Evolutionary conservation across 2,888 invertebrate species (phyloP).

Genomic region (Apamea crenata): DNA sequence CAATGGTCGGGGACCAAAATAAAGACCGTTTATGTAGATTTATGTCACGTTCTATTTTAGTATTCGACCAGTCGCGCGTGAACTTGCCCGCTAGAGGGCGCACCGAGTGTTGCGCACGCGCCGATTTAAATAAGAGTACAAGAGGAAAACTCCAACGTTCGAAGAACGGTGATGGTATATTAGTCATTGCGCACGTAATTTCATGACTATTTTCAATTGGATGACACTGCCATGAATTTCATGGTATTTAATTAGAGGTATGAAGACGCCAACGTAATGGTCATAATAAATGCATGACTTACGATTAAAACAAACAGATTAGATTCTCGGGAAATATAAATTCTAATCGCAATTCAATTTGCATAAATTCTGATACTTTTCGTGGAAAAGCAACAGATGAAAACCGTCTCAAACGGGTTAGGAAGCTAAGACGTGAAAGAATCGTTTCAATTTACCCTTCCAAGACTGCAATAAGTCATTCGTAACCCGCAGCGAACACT

Average conservation of each 20-base stretch:
- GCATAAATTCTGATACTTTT: slow-evolving; percentile 10
- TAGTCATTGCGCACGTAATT: slow-evolving; percentile 67
- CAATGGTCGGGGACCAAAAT: slow-evolving; percentile 80
- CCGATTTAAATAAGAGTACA: slow-evolving; percentile 65
- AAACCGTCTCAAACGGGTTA: slow-evolving; percentile 12
- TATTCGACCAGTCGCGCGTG: slow-evolving; percentile 80
- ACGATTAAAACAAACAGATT: slow-evolving; percentile 1
- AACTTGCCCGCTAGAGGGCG: slow-evolving; percentile 81
- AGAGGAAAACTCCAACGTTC: slow-evolving; percentile 72
- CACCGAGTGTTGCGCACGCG: slow-evolving; percentile 72
- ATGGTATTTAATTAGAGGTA: slow-evolving; percentile 47
- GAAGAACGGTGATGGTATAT: slow-evolving; percentile 65
- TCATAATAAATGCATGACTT: slow-evolving; percentile 28
- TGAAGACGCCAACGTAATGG: slow-evolving; percentile 24
- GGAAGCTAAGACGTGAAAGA: slow-evolving; percentile 28
- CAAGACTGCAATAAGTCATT: slow-evolving; percentile 55
- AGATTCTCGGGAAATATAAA: slow-evolving; percentile 11
- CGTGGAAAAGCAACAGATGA: slow-evolving; percentile 26
- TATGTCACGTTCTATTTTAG: slow-evolving; percentile 88
- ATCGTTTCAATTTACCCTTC: slow-evolving; percentile 41
- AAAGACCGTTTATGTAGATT: slow-evolving; percentile 87
- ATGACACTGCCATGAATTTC: slow-evolving; percentile 55
- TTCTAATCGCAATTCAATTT: not conserved
- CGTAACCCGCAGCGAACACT: slow-evolving; percentile 49
- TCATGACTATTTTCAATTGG: slow-evolving; percentile 61